phyloP scores from a whole-genome alignment of 1,140 invertebrate species.

The Diuraphis noxia region DNA sequence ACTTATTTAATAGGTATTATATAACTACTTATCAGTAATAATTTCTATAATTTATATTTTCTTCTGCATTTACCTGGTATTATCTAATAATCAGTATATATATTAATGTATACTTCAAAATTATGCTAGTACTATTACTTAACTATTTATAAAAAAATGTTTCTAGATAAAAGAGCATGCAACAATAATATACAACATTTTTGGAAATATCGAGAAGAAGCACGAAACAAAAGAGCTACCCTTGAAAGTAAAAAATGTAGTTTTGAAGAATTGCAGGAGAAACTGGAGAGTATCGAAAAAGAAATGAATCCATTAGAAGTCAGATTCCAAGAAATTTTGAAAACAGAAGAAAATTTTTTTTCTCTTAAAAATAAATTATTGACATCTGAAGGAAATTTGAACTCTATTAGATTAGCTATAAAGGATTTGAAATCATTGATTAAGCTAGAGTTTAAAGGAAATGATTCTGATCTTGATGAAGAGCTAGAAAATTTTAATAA shows the following conservation, averaged over 20 bases:
- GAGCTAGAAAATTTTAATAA: conserved; percentile 63
- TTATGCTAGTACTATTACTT: background rate
- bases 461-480: conserved; percentile 67
- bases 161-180: conserved; percentile 53
- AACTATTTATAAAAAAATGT: background rate
- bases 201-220: conserved; percentile 64
- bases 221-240: conserved; percentile 62
- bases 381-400: conserved; percentile 62
- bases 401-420: conserved; percentile 56
- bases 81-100: background rate
- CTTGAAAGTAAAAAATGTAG: conserved; percentile 68
- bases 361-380: conserved; percentile 60
- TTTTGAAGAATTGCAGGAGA: conserved; percentile 60
- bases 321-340: conserved; percentile 58
- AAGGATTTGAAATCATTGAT: conserved; percentile 64
- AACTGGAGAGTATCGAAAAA: conserved; percentile 59
- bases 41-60: background rate
- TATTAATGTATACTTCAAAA: background rate
- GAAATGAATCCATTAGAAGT: conserved; percentile 69
- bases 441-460: conserved; percentile 66
- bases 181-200: conserved; percentile 66
- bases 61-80: background rate
- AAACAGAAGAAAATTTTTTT: conserved; percentile 56
- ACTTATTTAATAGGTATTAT: background rate
- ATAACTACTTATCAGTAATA: background rate